A percentile compares a stretch with the other conserved stretches of the same genome.
These are phyloP conservation scores for Melitaea athalia DNA, from an alignment of 2,888 invertebrate genomes.

Conservation along the genomic window DNA sequence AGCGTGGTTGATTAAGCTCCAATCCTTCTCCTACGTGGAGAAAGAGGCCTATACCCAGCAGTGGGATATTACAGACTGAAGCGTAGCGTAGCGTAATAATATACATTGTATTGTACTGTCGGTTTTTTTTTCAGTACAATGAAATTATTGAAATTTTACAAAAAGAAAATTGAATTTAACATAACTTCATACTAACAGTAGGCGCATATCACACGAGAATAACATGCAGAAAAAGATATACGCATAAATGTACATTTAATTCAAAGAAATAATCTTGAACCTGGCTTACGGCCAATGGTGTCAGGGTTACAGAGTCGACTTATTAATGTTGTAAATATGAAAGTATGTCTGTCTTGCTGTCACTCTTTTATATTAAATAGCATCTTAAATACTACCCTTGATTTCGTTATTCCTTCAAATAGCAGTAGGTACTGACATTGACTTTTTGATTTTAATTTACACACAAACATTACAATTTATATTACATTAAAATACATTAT, in stretches of 20 bases:
- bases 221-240: slow-evolving; percentile 29
- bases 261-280: slow-evolving; percentile 42
- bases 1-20: no score
- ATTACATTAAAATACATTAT: no score
- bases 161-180: neutral
- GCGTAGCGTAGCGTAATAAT: no score
- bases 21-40: no score
- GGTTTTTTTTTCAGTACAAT: no score
- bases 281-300: slow-evolving; percentile 51
- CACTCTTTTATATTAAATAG: neutral
- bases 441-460: neutral
- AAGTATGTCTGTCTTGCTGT: neutral
- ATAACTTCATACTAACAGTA: slow-evolving; percentile 12
- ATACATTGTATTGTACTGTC: no score
- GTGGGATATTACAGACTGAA: no score
- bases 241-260: slow-evolving; percentile 21
- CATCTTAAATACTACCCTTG: neutral
- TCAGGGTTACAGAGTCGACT: slow-evolving; percentile 43
- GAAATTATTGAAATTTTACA: neutral
- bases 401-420: neutral
- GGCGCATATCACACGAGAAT: slow-evolving; percentile 19
- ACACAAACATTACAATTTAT: no score
- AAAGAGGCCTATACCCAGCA: no score
- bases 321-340: slow-evolving; percentile 6
- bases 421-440: no score